Percentiles rank a stretch among this genome's conserved stretches.
Evolutionary conservation across 2,888 invertebrate species (phyloP).

Genomic region (Chloroclystis v-ata): DNA sequence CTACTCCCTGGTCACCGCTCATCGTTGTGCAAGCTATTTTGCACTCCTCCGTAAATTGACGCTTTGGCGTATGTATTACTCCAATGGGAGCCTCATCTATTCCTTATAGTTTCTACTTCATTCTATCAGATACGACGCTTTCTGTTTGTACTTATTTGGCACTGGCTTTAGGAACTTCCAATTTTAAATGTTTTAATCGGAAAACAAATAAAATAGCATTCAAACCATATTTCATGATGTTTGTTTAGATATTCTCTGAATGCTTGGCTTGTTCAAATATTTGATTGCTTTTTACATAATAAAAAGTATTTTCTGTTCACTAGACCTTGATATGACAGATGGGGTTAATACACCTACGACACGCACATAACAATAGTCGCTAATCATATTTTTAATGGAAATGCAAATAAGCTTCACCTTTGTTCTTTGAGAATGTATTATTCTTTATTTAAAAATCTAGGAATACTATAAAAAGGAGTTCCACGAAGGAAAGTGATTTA

Average conservation of each 20-base stretch:
- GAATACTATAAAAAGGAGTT: slow-evolving; percentile 13
- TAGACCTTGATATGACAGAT: slow-evolving; percentile 27
- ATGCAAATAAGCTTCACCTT: slow-evolving; percentile 22
- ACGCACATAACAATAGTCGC: slow-evolving; percentile 28
- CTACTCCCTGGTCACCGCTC: slow-evolving; percentile 19
- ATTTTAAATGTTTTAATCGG: too few relatives aligned
- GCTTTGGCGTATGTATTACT: slow-evolving; percentile 20
- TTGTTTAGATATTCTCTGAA: not conserved
- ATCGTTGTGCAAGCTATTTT: slow-evolving; percentile 35
- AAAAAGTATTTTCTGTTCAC: slow-evolving; percentile 30
- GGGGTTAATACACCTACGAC: slow-evolving; percentile 31
- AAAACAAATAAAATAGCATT: too few relatives aligned
- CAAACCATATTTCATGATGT: too few relatives aligned
- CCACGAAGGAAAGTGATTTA: slow-evolving; percentile 27
- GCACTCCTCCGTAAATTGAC: slow-evolving; percentile 24
- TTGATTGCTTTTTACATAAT: slow-evolving; percentile 22
- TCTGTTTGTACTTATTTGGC: too few relatives aligned
- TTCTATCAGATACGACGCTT: slow-evolving; percentile 9
- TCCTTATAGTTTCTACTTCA: slow-evolving; percentile 21
- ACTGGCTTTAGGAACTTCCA: too few relatives aligned
- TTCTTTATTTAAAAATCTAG: not conserved
- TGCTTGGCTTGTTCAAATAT: slow-evolving; percentile 13
- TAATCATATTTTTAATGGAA: slow-evolving; percentile 28
- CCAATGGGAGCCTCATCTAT: slow-evolving; percentile 12
- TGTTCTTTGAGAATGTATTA: slow-evolving; percentile 8